Evolutionary conservation across 2,888 invertebrate genomes (phyloP).

Genomic region (Diaprepes abbreviatus): DNA sequence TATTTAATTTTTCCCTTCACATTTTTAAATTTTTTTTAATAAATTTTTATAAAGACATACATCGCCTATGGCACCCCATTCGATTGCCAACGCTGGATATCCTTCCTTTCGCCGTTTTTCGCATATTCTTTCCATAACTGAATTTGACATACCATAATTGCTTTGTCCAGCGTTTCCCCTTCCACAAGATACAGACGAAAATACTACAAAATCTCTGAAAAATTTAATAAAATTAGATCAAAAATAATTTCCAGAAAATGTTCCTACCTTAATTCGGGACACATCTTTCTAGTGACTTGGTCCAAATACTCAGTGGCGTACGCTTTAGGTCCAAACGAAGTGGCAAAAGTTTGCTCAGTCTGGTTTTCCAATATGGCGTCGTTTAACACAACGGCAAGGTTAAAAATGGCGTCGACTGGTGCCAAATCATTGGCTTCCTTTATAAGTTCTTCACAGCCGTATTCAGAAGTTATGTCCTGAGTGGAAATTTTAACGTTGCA

Average conservation of each 20-base stretch:
- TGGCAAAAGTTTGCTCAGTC: conserved; percentile 76
- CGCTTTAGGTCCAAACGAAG: conserved; percentile 83
- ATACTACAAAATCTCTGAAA: conserved; percentile 84
- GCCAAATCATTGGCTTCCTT: conserved; percentile 75
- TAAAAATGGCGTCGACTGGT: conserved; percentile 88
- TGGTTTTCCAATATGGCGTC: conserved; percentile 86
- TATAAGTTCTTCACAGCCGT: conserved; percentile 81
- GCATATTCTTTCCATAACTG: conserved; percentile 89
- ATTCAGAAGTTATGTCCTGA: conserved; percentile 77
- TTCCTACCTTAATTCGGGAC: conserved; percentile 55
- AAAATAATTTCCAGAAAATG: background rate
- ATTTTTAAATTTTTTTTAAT: no score
- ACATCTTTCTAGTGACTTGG: conserved; percentile 61
- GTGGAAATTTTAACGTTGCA: conserved; percentile 78
- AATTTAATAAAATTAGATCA: background rate
- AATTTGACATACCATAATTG: conserved; percentile 92
- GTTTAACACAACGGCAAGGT: conserved; percentile 85
- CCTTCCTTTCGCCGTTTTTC: conserved; percentile 79
- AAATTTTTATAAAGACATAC: conserved; percentile 69
- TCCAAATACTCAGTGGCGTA: conserved; percentile 85
- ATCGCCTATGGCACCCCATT: conserved; percentile 95
- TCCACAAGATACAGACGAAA: conserved; percentile 94
- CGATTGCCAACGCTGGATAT: conserved; percentile 85
- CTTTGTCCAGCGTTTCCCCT: conserved; percentile 93
- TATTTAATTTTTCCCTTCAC: no score